phyloP scores from a whole-genome alignment of 2,797 vertebrate genomes.

The Toxotes lorentzi region DNA sequence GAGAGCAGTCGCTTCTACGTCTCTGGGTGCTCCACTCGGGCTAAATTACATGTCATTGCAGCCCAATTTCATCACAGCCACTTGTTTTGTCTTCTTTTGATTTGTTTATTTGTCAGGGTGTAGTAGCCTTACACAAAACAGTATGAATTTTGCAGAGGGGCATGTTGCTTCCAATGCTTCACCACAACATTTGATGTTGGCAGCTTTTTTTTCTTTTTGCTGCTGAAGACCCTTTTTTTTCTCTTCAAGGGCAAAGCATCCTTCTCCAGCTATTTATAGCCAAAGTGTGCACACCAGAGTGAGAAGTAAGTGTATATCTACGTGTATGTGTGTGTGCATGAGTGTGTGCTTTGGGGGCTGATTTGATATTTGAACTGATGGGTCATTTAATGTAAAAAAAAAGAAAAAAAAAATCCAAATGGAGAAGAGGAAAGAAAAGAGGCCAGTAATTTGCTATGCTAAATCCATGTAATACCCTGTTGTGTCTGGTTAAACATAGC shows the following conservation, averaged over 20 bases:
- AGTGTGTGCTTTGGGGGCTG: constrained; percentile 4
- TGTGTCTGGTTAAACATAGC: constrained; percentile 32
- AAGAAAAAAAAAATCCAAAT: no score
- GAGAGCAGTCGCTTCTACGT: constrained; percentile 45
- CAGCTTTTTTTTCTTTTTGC: constrained; percentile 22
- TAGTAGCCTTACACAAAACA: constrained; percentile 48
- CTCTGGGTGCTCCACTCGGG: constrained; percentile 34
- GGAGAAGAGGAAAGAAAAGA: background rate
- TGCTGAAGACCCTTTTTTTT: constrained; percentile 35
- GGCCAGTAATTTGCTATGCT: constrained; percentile 15
- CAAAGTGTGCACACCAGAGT: constrained; percentile 14
- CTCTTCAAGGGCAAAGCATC: constrained; percentile 40
- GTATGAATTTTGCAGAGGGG: constrained; percentile 45
- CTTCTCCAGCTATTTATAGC: constrained; percentile 57
- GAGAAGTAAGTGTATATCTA: background rate
- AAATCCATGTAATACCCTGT: constrained; percentile 35
- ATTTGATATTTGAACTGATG: constrained; percentile 45
- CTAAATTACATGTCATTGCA: constrained; percentile 73
- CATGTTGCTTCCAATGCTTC: constrained; percentile 24
- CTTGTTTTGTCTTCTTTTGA: constrained; percentile 61
- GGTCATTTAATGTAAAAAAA: constrained; percentile 36
- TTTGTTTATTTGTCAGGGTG: constrained; percentile 70
- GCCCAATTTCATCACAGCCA: constrained; percentile 74
- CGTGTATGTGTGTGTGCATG: background rate
- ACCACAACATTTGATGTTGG: constrained; percentile 47